These are phyloP conservation scores for Acrobasis suavella DNA, from an alignment of 2,888 invertebrate species.

Conservation along the genomic window DNA sequence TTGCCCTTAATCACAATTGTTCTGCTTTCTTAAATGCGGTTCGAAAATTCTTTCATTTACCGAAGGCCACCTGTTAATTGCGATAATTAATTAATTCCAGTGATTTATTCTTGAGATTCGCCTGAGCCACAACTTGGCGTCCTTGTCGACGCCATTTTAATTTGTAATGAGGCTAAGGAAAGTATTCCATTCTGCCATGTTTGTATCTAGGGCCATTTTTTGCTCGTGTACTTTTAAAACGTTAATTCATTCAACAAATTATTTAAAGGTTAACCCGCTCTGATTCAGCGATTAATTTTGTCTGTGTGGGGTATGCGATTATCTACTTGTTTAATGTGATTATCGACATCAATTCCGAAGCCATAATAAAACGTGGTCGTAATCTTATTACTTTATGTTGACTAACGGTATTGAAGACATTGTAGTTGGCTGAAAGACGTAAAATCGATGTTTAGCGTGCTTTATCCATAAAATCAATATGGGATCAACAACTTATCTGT, in stretches of 20 bases:
- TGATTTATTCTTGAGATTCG: slow-evolving; percentile 15
- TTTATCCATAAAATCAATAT: slow-evolving; percentile 1
- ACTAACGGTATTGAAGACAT: background rate
- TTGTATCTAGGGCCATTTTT: slow-evolving; percentile 18
- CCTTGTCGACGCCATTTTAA: slow-evolving; percentile 19
- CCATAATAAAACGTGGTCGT: slow-evolving; percentile 8
- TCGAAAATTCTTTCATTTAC: background rate
- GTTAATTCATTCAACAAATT: slow-evolving; percentile 19
- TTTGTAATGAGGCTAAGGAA: slow-evolving; percentile 19
- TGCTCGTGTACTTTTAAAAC: slow-evolving; percentile 18
- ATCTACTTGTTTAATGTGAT: slow-evolving; percentile 5
- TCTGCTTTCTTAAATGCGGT: background rate
- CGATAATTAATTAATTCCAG: slow-evolving; percentile 14
- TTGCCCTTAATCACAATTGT: background rate
- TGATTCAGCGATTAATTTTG: slow-evolving; percentile 3
- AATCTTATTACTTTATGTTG: slow-evolving; percentile 4
- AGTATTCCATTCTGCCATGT: slow-evolving; percentile 18
- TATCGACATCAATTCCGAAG: slow-evolving; percentile 7
- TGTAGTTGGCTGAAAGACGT: background rate
- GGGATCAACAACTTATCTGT: background rate
- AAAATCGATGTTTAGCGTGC: slow-evolving; percentile 9
- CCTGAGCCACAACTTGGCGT: slow-evolving; percentile 9
- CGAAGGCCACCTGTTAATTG: slow-evolving; percentile 15
- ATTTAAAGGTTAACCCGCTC: slow-evolving; percentile 12
- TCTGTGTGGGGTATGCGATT: slow-evolving; percentile 9